Evolutionary conservation across 2,888 invertebrate genomes (phyloP), one percentile per base, ranked within the genome.

Genomic region (Peribatodes rhomboidaria): DNA sequence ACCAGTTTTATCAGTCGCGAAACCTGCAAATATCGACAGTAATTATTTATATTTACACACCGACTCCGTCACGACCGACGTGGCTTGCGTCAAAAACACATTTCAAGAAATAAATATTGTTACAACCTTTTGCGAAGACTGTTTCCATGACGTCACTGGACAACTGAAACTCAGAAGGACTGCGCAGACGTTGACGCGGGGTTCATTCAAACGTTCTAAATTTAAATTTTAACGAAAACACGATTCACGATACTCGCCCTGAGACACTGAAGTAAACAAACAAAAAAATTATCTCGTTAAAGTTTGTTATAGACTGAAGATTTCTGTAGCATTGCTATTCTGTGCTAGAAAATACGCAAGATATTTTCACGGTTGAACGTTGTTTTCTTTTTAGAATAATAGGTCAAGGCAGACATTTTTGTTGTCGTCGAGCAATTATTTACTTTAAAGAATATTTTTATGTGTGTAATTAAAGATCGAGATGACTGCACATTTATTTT

Each of bases 121-220:
- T 65, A 42, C 59, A 65, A 33, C 65, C 54, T 49, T 54, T 64
- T 49, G 33, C 57, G 46, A 13, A 57, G 60, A 58, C 46, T 41
- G 46, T 37, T 37, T 22, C 47, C n/a, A 64, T 68, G 65, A 67
- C 75, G 73, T 72, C 72, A 73, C 61, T 58, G 41, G 57, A 61
- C 35, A 58, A 47, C 41, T 47, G 42, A 70, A 69, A 65, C 50
- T 60, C 60, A 66, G 64, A 62, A 69, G 64, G 68, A 68, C 61
- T 61, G 61, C 66, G 65, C 61, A 62, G 50, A 58, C 60, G 68
- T 72, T 72, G 74, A 74, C 73, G 76, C 59, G 68, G 58, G 11
- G 59, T 71, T 71, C 73, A 76, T 76, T 76, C 76, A 76, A 71
- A 68, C 73, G 61, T 69, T 73, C 75, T 71, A 75, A 72, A 70